Base-by-base conservation (phyloP, 2,797 vertebrate genomes). In the Anas bernieri region DNA sequence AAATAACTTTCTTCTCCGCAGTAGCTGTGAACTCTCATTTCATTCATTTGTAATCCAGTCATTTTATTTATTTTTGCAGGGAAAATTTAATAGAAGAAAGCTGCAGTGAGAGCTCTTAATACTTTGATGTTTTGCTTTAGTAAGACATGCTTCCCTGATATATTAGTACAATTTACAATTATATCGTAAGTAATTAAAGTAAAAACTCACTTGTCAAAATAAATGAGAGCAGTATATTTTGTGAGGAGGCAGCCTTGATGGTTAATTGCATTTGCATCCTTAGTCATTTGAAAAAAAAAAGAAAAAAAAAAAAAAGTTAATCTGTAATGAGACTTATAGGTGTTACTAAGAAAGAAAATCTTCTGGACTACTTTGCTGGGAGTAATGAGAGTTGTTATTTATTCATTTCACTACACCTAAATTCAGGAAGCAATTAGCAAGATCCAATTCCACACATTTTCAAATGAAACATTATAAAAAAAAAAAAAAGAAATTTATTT, bases 181-280 rank as follows among this genome's bases (percentile, higher is more conserved):
- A 81, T 78, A 93, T 75, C 88, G 84, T 96, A 97, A 97, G 95
- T 94, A 97, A 97, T 97, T 97, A 97, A 97, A 97, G 86, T 90
- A 96, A 97, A 97, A 97, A 95, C 56, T 93, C 85, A 83, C 90
- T 97, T 96, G 94, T 97, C 96, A 97, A 96, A 97, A 96, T 95
- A 98, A 97, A 97, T 96, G 95, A 97, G 86, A 68, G 93, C 54
- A 97, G 95, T 95, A 94, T 86, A 84, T 92, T 98, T 97, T 97
- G 84, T 94, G 94, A 91, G 82, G 94, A 95, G 90, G 50, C 90
- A 96, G 84, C 59, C 70, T 94, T 96, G 89, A 96, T 94, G 82
- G 89, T 76, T 96, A 95, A 97, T 97, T 97, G 73, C 94, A 87
- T 97, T 93, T 96, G 76, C 25, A 4, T 96, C 94, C 91, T 96